Evolutionary conservation across 2,888 invertebrate genomes (phyloP).

Genomic region (Caenorhabditis doughertyi): DNA sequence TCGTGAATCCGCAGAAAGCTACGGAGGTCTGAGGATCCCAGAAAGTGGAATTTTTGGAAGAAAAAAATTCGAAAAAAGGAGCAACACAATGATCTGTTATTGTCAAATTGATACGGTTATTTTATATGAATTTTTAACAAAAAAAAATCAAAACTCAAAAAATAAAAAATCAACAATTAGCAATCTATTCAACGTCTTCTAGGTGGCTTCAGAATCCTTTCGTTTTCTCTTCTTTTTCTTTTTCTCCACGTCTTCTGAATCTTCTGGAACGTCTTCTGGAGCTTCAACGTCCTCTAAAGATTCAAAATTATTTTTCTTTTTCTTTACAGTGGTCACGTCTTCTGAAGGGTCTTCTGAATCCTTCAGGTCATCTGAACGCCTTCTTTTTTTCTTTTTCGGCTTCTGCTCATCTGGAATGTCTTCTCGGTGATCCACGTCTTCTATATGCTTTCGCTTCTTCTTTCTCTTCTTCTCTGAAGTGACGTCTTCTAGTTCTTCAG

Average conservation of each 20-base stretch:
- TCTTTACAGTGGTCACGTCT: neutral
- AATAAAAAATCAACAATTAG: neutral
- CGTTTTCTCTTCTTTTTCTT: slow-evolving; percentile 7
- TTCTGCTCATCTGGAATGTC: neutral
- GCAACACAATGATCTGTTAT: slow-evolving; percentile 19
- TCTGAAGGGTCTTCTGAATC: neutral
- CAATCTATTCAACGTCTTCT: neutral
- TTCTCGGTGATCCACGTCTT: neutral
- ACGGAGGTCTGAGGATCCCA: slow-evolving; percentile 43
- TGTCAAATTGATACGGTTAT: slow-evolving; percentile 15
- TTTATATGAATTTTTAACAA: neutral
- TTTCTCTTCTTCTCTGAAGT: neutral
- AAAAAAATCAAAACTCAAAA: neutral
- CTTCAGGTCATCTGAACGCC: neutral
- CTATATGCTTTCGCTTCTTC: no score
- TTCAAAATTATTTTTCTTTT: no score
- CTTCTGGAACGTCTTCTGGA: neutral
- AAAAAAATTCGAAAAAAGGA: neutral
- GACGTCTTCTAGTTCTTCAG: slow-evolving; percentile 5
- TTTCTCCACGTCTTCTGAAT: neutral
- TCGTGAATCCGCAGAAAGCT: slow-evolving; percentile 50
- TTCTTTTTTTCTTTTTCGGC: neutral
- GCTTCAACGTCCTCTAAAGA: neutral
- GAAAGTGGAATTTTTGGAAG: neutral
- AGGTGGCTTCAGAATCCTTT: neutral